Evolutionary conservation across 2,113 vertebrate genomes (phyloP).

Genomic region (Nannospalax galili): DNA sequence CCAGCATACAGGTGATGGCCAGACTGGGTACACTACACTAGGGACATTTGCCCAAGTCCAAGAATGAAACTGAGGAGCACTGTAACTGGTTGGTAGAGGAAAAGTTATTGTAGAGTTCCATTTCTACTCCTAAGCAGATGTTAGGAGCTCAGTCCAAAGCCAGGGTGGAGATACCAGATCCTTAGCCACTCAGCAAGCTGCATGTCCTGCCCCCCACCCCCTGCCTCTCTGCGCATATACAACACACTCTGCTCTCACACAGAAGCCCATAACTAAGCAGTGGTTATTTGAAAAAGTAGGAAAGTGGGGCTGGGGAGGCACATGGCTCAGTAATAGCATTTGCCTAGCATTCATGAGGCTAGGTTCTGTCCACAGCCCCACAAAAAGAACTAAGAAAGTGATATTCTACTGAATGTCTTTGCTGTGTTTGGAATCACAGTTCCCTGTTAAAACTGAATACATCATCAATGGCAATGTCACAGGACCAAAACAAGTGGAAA

Average conservation of each 20-base stretch:
- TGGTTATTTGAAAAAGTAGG: not conserved
- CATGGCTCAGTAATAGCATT: too few relatives aligned
- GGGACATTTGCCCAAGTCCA: not conserved
- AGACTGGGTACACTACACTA: not conserved
- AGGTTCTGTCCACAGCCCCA: too few relatives aligned
- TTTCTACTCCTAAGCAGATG: not conserved
- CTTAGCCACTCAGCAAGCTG: rapidly evolving
- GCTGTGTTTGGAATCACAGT: rapidly evolving
- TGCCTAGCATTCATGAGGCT: too few relatives aligned
- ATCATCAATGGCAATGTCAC: rapidly evolving
- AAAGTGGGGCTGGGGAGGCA: too few relatives aligned
- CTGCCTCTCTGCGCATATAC: rapidly evolving
- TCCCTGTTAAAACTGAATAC: rapidly evolving
- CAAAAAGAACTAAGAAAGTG: too few relatives aligned
- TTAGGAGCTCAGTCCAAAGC: rapidly evolving
- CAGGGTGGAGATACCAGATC: rapidly evolving
- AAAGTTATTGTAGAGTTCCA: rapidly evolving
- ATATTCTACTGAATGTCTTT: too few relatives aligned
- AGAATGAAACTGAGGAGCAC: rapidly evolving
- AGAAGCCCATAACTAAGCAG: not conserved
- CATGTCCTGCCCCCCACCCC: rapidly evolving
- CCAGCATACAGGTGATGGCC: not conserved
- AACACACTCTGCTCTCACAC: rapidly evolving
- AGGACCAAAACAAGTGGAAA: too few relatives aligned
- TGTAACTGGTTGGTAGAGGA: not conserved